phyloP scores from a whole-genome alignment of 2,797 vertebrate species.

The Anableps anableps region DNA sequence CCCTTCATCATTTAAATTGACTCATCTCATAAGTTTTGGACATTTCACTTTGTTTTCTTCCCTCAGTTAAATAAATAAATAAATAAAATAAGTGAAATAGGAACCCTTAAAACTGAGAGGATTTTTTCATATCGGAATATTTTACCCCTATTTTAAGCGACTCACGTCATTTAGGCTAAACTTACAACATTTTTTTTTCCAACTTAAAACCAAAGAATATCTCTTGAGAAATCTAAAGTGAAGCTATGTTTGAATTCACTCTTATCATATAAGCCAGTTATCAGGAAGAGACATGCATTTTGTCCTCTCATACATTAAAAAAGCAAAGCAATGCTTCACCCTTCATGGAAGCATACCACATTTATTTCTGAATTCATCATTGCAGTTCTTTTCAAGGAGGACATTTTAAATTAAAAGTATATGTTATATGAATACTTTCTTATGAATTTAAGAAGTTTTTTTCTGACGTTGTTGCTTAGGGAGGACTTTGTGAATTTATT shows the following conservation, averaged over 20 bases:
- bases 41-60: background rate
- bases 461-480: constrained; percentile 14
- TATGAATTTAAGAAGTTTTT: constrained; percentile 25
- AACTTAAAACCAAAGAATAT: background rate
- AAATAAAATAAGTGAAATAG: no score
- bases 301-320: background rate
- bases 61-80: background rate
- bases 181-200: no score
- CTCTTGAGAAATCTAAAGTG: background rate
- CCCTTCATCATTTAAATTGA: background rate
- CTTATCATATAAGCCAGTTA: background rate
- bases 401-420: background rate
- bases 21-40: background rate
- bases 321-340: background rate
- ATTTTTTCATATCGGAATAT: background rate
- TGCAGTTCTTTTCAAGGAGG: background rate
- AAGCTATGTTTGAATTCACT: background rate
- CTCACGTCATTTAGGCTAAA: no score
- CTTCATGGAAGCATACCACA: background rate
- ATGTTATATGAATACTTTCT: background rate
- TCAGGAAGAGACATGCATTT: background rate
- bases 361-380: background rate
- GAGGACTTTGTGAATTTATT: constrained; percentile 39
- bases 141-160: background rate
- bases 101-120: background rate